These are phyloP conservation scores for Cabera pusaria DNA, from an alignment of 2,888 invertebrate species.

Conservation along the genomic window DNA sequence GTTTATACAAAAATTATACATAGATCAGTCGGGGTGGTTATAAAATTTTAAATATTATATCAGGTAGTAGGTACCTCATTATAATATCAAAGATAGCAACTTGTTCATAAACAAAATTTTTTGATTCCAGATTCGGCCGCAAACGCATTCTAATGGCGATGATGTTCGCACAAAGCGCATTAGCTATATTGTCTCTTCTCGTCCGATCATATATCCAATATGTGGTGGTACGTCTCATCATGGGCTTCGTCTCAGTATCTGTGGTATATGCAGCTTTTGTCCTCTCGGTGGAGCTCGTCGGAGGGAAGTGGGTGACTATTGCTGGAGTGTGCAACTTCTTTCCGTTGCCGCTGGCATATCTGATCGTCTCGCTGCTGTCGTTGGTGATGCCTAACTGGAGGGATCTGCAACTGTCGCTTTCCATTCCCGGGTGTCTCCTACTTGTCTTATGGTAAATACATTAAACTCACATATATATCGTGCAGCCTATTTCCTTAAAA, in stretches of 20 bases:
- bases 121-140: conserved; percentile 85
- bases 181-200: conserved; percentile 87
- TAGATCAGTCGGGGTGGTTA: too few relatives aligned
- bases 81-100: too few relatives aligned
- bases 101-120: too few relatives aligned
- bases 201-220: conserved; percentile 88
- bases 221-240: conserved; percentile 85
- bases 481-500: too few relatives aligned
- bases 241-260: conserved; percentile 91
- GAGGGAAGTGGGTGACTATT: conserved; percentile 91
- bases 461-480: too few relatives aligned
- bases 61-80: too few relatives aligned
- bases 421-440: conserved; percentile 87
- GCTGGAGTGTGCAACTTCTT: conserved; percentile 92
- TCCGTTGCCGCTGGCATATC: conserved; percentile 90
- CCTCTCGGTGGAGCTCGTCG: conserved; percentile 90
- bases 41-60: too few relatives aligned
- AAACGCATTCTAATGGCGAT: conserved; percentile 89
- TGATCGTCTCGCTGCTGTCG: conserved; percentile 88
- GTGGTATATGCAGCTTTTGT: conserved; percentile 92
- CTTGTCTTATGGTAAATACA: conserved; percentile 84
- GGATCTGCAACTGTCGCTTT: conserved; percentile 87
- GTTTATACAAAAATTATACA: too few relatives aligned
- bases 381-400: conserved; percentile 89
- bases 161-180: conserved; percentile 86